phyloP scores from a whole-genome alignment of 37 sponge, comb jelly and placozoan genomes.

The Spongilla lacustris region DNA sequence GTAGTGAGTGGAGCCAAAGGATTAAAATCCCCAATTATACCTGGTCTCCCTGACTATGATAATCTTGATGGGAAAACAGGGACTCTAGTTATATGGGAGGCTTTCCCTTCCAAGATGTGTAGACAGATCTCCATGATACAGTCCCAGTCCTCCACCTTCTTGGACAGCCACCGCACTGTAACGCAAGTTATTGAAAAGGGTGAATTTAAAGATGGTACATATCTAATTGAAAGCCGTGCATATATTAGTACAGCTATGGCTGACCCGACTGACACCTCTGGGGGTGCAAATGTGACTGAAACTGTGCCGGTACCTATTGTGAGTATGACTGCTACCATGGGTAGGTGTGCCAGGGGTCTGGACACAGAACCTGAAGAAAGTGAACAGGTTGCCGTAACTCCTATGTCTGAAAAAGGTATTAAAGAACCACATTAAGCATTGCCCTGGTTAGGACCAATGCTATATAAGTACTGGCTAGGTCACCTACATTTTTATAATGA shows the following conservation, averaged over 20 bases:
- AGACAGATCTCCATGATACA: constrained; percentile 68
- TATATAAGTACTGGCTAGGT: too few relatives aligned
- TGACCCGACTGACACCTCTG: neutral
- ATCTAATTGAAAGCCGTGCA: neutral
- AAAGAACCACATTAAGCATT: too few relatives aligned
- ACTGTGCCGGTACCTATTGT: neutral
- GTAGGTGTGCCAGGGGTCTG: neutral
- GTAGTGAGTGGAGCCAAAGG: constrained; percentile 64
- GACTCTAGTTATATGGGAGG: constrained; percentile 70
- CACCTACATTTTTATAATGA: too few relatives aligned
- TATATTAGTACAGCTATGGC: neutral
- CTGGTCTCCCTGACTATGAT: neutral
- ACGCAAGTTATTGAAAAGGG: constrained; percentile 27
- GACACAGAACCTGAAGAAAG: neutral
- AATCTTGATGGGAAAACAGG: constrained; percentile 48
- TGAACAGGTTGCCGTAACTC: neutral
- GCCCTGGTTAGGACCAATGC: too few relatives aligned
- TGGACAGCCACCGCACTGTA: constrained; percentile 44
- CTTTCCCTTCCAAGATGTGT: constrained; percentile 40
- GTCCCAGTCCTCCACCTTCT: constrained; percentile 20
- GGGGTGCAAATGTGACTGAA: neutral
- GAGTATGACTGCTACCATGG: neutral
- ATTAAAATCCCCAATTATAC: constrained; percentile 22
- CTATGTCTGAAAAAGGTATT: neutral
- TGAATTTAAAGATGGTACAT: constrained; percentile 35